Percentiles rank a stretch among this genome's conserved stretches.
Conservation (phyloP, 2,888 invertebrate species). For the Torymus aiolomorphi region DNA sequence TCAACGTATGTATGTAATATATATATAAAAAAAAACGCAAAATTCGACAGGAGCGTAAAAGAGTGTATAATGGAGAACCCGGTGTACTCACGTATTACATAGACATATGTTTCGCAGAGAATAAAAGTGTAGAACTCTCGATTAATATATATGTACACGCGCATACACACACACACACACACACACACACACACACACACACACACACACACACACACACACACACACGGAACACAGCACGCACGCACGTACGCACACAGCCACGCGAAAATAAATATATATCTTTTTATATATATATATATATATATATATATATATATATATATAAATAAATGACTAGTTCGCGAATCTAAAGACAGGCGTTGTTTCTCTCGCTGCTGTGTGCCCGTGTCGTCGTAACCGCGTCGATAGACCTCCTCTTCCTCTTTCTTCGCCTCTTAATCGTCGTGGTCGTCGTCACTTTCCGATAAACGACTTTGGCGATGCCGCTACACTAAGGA, state of each 20-base stretch:
- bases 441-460: not conserved
- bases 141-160: not conserved
- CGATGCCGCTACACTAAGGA: conserved; percentile 68
- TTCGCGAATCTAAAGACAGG: conserved; percentile 67
- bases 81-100: not conserved
- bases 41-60: not conserved
- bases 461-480: too few relatives aligned
- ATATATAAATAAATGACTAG: conserved; percentile 73
- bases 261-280: conserved; percentile 53
- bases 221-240: too few relatives aligned
- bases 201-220: too few relatives aligned
- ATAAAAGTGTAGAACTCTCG: too few relatives aligned
- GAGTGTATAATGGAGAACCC: not conserved
- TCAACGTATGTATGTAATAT: too few relatives aligned
- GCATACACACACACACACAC: not conserved
- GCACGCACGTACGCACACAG: conserved; percentile 58
- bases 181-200: not conserved
- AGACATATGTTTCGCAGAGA: conserved; percentile 4
- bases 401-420: not conserved
- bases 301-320: too few relatives aligned
- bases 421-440: not conserved
- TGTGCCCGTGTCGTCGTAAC: too few relatives aligned
- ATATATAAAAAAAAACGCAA: too few relatives aligned
- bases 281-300: too few relatives aligned
- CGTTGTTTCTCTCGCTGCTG: conserved; percentile 18